These are phyloP conservation scores for Polia nebulosa DNA, from an alignment of 2,888 invertebrate genomes.

Conservation along the genomic window DNA sequence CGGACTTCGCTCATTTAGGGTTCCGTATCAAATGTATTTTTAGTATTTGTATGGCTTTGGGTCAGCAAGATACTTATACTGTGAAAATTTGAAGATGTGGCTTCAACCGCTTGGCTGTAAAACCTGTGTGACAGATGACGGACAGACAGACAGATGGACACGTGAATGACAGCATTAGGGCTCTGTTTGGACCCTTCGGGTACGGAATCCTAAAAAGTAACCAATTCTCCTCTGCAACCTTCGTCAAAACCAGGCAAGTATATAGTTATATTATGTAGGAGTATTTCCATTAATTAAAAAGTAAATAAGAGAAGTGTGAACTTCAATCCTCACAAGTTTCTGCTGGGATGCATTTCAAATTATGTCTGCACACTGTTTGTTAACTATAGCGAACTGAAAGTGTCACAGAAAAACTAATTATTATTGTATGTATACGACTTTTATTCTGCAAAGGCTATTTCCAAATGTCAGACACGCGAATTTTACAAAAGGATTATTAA, in stretches of 20 bases:
- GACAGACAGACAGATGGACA: too few relatives aligned
- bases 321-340: constrained; percentile 19
- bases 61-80: too few relatives aligned
- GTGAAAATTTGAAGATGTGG: too few relatives aligned
- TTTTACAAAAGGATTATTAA: constrained; percentile 12
- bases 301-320: constrained; percentile 5
- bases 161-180: too few relatives aligned
- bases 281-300: constrained; percentile 19
- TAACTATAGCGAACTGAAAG: neutral
- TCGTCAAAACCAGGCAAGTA: neutral
- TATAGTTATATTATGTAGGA: too few relatives aligned
- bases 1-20: too few relatives aligned
- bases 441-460: neutral
- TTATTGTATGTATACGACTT: constrained; percentile 16
- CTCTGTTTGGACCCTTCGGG: too few relatives aligned
- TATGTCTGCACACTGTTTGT: neutral
- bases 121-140: too few relatives aligned
- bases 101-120: too few relatives aligned
- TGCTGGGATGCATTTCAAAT: constrained; percentile 40
- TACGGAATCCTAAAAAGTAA: neutral
- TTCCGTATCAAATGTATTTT: too few relatives aligned
- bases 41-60: too few relatives aligned
- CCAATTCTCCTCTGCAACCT: neutral
- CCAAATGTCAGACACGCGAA: constrained; percentile 5
- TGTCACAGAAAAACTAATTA: constrained; percentile 20